Conservation (phyloP, 2,797 vertebrate genomes). For the Myotis planiceps region DNA sequence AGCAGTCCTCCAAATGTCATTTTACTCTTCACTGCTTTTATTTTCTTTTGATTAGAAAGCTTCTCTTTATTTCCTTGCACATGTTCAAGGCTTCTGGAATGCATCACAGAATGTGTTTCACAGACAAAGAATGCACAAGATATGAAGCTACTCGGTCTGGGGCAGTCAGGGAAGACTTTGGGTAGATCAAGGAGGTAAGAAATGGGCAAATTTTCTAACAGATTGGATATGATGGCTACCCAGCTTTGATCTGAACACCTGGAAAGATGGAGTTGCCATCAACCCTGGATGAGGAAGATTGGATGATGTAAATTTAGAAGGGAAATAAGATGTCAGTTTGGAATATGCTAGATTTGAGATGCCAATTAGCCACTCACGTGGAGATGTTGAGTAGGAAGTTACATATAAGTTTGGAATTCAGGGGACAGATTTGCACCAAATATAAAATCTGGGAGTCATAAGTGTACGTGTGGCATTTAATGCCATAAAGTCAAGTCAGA, state of each 20-base stretch:
- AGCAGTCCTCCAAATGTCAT: background rate
- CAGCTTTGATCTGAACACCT: background rate
- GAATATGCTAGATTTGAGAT: background rate
- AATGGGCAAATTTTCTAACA: background rate
- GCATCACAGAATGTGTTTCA: background rate
- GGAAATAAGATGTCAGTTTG: background rate
- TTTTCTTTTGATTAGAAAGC: background rate
- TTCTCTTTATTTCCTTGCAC: background rate
- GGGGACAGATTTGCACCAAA: background rate
- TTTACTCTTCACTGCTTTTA: background rate
- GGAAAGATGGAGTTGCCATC: background rate
- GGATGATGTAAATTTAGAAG: background rate
- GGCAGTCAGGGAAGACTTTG: background rate
- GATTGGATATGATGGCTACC: background rate
- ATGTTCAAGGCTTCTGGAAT: background rate
- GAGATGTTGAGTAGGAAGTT: background rate
- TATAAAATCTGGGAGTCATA: background rate
- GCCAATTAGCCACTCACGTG: background rate
- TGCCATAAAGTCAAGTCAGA: background rate
- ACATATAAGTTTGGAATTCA: background rate
- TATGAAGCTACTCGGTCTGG: background rate
- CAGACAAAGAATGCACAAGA: background rate
- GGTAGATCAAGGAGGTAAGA: background rate
- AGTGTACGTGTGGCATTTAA: background rate
- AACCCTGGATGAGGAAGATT: background rate